Evolutionary conservation across 2,888 invertebrate species (phyloP), one percentile per base, ranked within the genome.

Genomic region (Odiellus spinosus): DNA sequence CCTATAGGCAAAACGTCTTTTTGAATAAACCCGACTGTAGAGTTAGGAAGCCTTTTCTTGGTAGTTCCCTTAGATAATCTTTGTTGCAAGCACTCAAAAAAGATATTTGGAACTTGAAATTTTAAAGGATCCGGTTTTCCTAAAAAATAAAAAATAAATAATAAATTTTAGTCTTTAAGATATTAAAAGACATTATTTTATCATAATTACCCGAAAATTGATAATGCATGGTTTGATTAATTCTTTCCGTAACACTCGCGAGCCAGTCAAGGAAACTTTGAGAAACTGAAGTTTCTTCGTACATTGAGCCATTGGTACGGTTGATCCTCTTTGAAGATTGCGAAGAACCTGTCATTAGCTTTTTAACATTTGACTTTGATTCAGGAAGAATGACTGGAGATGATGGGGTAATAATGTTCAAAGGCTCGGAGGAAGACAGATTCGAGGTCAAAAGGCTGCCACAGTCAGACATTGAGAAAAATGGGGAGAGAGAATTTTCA

Each of bases 161-260:
- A 8, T 26, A 26, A 26, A 26, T 6, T 26, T 26, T n/a, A n/a
- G n/a, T n/a, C n/a, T n/a, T n/a, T n/a, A n/a, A n/a, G n/a, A n/a
- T n/a, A n/a, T n/a, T n/a, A n/a, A n/a, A n/a, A n/a, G n/a, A n/a
- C n/a, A n/a, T n/a, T n/a, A n/a, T n/a, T n/a, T n/a, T n/a, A n/a
- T n/a, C n/a, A n/a, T n/a, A n/a, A n/a, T 52, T 54, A 47, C 77
- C 76, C 59, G 72, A 70, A 58, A 76, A 75, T 57, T 76, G 77
- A 60, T 76, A 78, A 61, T 76, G 77, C 74, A 83, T 76, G 12
- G 77, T 74, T 54, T 76, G 76, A 65, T 83, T 83, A 45, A 84
- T 77, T 19, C 77, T 69, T 61, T 84, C 83, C 10, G 82, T 81
- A 12, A 82, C 76, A 58, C 79, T 77, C 2, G 77, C 75, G 40